These are phyloP conservation scores for Steromphala cineraria DNA, from an alignment of 2,888 invertebrate species.

Conservation along the genomic window DNA sequence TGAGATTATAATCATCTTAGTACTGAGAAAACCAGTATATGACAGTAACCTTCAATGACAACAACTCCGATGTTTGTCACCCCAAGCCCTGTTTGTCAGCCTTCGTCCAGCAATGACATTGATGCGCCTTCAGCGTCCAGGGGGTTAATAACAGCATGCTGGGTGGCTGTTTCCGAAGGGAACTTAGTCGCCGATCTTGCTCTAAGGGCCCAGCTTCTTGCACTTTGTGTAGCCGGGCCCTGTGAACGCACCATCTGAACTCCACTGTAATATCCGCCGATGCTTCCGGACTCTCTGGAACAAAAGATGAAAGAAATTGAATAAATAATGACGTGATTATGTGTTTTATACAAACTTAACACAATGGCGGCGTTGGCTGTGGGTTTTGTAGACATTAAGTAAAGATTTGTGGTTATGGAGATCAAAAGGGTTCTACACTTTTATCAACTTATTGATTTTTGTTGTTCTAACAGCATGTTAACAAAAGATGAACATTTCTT, in stretches of 20 bases:
- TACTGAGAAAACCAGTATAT: too few relatives aligned
- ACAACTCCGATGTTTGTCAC: too few relatives aligned
- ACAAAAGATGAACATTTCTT: too few relatives aligned
- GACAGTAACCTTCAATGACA: too few relatives aligned
- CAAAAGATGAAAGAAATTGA: slow-evolving; percentile 7
- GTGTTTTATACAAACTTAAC: neutral
- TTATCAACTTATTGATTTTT: too few relatives aligned
- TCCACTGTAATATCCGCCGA: neutral
- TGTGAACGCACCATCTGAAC: slow-evolving; percentile 6
- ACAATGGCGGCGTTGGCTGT: too few relatives aligned
- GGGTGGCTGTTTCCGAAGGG: neutral
- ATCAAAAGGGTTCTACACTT: too few relatives aligned
- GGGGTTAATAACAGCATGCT: neutral
- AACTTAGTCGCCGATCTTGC: neutral
- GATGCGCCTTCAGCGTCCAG: neutral
- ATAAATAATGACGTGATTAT: slow-evolving; percentile 16
- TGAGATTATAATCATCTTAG: too few relatives aligned
- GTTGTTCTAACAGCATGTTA: too few relatives aligned
- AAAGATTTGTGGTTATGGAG: too few relatives aligned
- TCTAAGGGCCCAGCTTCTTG: neutral
- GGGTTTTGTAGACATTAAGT: too few relatives aligned
- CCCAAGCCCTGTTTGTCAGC: too few relatives aligned
- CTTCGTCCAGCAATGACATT: neutral
- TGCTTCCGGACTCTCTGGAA: neutral
- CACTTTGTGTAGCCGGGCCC: neutral